Evolutionary conservation across 92 coral and sea anemone genomes (phyloP).

Genomic region (Galaxea fascicularis): DNA sequence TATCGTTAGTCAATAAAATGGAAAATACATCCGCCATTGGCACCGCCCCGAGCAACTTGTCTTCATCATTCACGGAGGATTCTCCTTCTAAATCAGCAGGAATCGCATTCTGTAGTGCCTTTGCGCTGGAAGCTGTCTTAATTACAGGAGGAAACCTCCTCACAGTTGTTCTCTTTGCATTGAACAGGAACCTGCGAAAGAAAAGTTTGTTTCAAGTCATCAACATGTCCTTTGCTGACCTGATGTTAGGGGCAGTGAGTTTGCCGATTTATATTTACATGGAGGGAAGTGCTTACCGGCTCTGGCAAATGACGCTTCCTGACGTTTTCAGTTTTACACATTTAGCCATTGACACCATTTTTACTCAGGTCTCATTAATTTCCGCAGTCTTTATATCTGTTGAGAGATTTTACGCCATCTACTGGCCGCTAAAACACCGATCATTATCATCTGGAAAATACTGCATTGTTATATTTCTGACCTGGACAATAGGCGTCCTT

Average conservation of each 20-base stretch:
- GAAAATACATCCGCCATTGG: background rate
- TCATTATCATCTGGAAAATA: background rate
- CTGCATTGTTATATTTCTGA: background rate
- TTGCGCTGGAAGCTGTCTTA: background rate
- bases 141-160: conserved; percentile 1
- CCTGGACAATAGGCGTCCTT: background rate
- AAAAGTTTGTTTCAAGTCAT: conserved; percentile 15
- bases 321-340: background rate
- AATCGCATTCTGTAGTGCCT: background rate
- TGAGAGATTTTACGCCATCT: conserved; percentile 12
- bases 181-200: background rate
- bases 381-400: background rate
- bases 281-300: background rate
- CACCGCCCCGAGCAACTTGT: background rate
- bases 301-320: background rate
- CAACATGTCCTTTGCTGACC: conserved; percentile 30
- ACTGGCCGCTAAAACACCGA: conserved; percentile 4
- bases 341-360: background rate
- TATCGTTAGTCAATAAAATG: too few species aligned
- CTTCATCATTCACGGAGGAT: background rate
- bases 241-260: conserved; percentile 14
- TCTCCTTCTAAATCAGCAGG: background rate
- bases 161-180: background rate
- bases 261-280: background rate
- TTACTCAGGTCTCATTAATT: background rate